These are phyloP conservation scores for Acrobeloides nanus DNA, from an alignment of 2,888 invertebrate species.

Conservation along the genomic window DNA sequence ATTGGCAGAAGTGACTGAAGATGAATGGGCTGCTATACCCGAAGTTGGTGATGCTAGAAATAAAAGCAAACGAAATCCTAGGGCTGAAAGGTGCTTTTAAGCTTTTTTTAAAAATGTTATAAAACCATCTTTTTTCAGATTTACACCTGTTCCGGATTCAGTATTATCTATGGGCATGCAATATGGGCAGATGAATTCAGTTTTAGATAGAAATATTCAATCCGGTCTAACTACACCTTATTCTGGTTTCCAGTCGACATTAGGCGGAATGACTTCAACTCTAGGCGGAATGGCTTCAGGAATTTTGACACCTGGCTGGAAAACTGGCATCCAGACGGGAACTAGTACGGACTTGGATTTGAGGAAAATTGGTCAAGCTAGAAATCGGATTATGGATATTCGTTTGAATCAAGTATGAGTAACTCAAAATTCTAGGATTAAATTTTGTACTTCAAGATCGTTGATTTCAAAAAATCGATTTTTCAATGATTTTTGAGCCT, in stretches of 20 bases:
- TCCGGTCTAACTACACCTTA: constrained; percentile 32
- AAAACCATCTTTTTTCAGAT: constrained; percentile 58
- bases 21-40: constrained; percentile 92
- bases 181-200: constrained; percentile 60
- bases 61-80: constrained; percentile 85
- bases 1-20: constrained; percentile 64
- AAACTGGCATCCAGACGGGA: constrained; percentile 61
- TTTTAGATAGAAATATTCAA: constrained; percentile 68
- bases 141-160: constrained; percentile 93
- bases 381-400: constrained; percentile 97
- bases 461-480: too few species aligned
- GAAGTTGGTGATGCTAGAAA: constrained; percentile 99
- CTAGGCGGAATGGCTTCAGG: too few species aligned
- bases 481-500: too few species aligned
- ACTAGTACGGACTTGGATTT: constrained; percentile 78
- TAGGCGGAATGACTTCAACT: constrained; percentile 34
- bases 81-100: constrained; percentile 74
- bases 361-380: constrained; percentile 94
- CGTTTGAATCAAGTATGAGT: constrained; percentile 78
- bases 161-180: constrained; percentile 74
- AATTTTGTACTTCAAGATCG: too few species aligned
- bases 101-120: too few species aligned
- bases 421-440: too few species aligned
- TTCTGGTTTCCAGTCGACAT: constrained; percentile 26
- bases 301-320: constrained; percentile 69